Percentiles rank a stretch among this genome's conserved stretches.
These are phyloP conservation scores for Oreohelix idahoensis DNA, from an alignment of 1,140 invertebrate genomes.

Conservation along the genomic window DNA sequence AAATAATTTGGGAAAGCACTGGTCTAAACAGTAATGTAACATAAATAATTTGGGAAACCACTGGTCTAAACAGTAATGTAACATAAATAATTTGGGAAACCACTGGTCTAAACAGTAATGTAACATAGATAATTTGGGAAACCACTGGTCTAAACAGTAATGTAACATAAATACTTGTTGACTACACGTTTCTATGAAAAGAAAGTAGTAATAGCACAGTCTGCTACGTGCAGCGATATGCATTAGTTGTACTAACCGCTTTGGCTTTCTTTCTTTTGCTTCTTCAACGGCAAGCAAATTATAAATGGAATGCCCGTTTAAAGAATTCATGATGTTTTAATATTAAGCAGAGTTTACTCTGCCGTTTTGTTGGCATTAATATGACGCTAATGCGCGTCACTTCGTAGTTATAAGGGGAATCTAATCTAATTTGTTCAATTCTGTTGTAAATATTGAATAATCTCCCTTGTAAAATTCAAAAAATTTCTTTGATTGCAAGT, in stretches of 20 bases:
- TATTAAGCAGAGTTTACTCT: not conserved
- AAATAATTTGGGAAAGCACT: too few relatives aligned
- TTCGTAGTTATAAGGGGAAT: not conserved
- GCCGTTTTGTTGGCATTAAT: not conserved
- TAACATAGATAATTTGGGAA: too few relatives aligned
- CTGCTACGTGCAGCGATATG: too few relatives aligned
- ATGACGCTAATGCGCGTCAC: not conserved
- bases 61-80: too few relatives aligned
- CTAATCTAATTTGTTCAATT: not conserved
- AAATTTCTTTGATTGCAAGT: too few relatives aligned
- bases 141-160: too few relatives aligned
- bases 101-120: too few relatives aligned
- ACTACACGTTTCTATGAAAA: not conserved
- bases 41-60: too few relatives aligned
- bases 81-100: too few relatives aligned
- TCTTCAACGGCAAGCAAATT: slow-evolving; percentile 67
- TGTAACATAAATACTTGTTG: too few relatives aligned
- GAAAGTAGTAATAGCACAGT: not conserved
- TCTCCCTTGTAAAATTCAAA: too few relatives aligned
- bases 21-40: too few relatives aligned
- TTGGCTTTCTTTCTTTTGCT: slow-evolving; percentile 58
- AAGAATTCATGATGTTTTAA: slow-evolving; percentile 30
- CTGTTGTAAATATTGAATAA: not conserved
- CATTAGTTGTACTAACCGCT: slow-evolving; percentile 53
- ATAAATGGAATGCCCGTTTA: slow-evolving; percentile 63